Conservation (phyloP, 2,888 invertebrate genomes). For the Ferdinandea cuprea region DNA sequence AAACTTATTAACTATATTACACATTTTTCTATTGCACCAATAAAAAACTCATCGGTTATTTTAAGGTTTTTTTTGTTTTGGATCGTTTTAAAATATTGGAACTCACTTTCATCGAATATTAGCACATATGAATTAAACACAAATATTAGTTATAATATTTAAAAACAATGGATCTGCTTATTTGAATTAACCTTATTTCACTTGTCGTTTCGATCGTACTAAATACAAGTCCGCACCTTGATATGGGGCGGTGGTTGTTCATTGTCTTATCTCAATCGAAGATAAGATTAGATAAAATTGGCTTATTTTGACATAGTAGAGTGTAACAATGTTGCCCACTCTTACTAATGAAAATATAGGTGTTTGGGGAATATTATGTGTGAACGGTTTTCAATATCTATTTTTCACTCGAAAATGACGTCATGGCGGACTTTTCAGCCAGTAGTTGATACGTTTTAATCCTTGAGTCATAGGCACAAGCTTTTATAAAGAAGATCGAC, state of each 20-base stretch:
- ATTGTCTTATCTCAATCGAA: slow-evolving; percentile 20
- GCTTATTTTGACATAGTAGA: neutral
- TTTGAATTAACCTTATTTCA: slow-evolving; percentile 42
- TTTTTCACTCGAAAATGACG: neutral
- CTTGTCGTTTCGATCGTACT: slow-evolving; percentile 52
- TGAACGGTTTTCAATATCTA: neutral
- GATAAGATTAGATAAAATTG: slow-evolving; percentile 8
- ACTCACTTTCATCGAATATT: slow-evolving; percentile 24
- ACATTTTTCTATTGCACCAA: neutral
- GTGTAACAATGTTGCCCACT: neutral
- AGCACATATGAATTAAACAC: neutral
- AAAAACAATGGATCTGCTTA: slow-evolving; percentile 5
- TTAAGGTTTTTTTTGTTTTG: too few species aligned
- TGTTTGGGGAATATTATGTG: neutral
- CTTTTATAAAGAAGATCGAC: too few species aligned
- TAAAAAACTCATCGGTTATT: too few species aligned
- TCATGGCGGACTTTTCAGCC: neutral
- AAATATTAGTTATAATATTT: neutral
- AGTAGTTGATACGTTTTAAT: neutral
- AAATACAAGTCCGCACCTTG: neutral
- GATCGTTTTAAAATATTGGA: neutral
- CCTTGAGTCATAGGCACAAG: too few species aligned
- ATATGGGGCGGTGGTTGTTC: slow-evolving; percentile 18
- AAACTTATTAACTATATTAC: neutral
- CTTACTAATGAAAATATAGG: neutral